Conservation (phyloP, 2,113 vertebrate genomes). For the Lamprologus callipterus region DNA sequence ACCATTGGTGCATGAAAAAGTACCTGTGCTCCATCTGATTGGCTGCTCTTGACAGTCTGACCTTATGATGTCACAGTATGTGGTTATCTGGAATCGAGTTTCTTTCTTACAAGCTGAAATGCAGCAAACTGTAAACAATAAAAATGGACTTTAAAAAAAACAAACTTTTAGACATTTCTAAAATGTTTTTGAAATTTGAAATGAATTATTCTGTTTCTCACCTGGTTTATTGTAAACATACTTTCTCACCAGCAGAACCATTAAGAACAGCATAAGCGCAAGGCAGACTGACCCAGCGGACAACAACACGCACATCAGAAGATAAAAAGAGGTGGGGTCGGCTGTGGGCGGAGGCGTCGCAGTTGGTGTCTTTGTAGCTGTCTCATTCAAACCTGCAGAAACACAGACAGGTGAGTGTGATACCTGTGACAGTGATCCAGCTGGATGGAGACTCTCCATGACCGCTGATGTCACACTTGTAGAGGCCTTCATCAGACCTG, state of each 20-base stretch:
- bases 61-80: neutral
- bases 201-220: neutral
- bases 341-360: neutral
- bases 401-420: neutral
- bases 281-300: neutral
- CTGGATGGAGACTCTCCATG: neutral
- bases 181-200: neutral
- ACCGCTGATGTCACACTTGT: neutral
- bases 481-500: neutral
- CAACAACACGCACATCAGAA: neutral
- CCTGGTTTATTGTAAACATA: neutral
- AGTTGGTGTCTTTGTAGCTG: neutral
- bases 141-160: neutral
- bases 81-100: fast-evolving
- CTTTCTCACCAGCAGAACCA: neutral
- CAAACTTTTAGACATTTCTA: neutral
- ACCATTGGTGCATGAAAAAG: fast-evolving
- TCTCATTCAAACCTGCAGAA: neutral
- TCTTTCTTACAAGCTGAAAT: neutral
- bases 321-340: fast-evolving
- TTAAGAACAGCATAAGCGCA: neutral
- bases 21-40: neutral
- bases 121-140: neutral
- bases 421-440: neutral
- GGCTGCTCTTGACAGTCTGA: neutral